Percentiles rank a stretch among this genome's conserved stretches.
phyloP scores from a whole-genome alignment of 2,888 invertebrate species.

The Drosophila hamatofila region DNA sequence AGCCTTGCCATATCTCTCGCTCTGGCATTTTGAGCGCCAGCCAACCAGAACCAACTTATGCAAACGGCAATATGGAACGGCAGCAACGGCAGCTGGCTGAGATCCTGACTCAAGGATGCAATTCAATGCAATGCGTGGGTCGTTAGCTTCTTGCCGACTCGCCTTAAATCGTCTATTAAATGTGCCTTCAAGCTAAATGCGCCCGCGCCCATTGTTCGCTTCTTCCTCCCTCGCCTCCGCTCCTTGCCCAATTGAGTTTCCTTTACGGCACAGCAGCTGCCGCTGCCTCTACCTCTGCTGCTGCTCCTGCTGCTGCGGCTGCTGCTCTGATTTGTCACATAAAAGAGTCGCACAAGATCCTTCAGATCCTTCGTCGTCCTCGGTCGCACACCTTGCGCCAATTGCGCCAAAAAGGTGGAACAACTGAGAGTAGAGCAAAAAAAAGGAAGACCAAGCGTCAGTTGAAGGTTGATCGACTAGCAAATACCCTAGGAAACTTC shows the following conservation, averaged over 20 bases:
- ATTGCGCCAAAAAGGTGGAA: constrained; percentile 69
- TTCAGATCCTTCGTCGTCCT: constrained; percentile 15
- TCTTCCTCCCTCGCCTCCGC: constrained; percentile 5
- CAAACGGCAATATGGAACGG: constrained; percentile 58
- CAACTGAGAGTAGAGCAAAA: constrained; percentile 31
- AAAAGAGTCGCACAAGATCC: constrained; percentile 42
- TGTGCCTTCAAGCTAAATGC: constrained; percentile 44
- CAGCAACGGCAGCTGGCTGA: constrained; percentile 43
- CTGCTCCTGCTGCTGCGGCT: constrained; percentile 38
- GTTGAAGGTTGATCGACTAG: not conserved
- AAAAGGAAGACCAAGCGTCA: not conserved
- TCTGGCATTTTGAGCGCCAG: constrained; percentile 17
- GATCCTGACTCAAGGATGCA: constrained; percentile 22
- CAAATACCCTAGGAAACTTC: not conserved
- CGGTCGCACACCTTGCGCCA: constrained; percentile 53
- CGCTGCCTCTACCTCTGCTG: constrained; percentile 30
- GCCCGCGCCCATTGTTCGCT: constrained; percentile 23
- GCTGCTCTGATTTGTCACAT: constrained; percentile 70
- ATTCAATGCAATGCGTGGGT: constrained; percentile 53
- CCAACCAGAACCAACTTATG: constrained; percentile 65
- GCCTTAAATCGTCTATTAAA: constrained; percentile 61
- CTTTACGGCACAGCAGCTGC: constrained; percentile 4
- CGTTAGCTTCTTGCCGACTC: constrained; percentile 45
- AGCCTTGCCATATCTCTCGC: constrained; percentile 13
- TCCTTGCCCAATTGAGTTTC: constrained; percentile 55